Conservation (phyloP, 2,888 invertebrate genomes). For the Orthosia cruda region DNA sequence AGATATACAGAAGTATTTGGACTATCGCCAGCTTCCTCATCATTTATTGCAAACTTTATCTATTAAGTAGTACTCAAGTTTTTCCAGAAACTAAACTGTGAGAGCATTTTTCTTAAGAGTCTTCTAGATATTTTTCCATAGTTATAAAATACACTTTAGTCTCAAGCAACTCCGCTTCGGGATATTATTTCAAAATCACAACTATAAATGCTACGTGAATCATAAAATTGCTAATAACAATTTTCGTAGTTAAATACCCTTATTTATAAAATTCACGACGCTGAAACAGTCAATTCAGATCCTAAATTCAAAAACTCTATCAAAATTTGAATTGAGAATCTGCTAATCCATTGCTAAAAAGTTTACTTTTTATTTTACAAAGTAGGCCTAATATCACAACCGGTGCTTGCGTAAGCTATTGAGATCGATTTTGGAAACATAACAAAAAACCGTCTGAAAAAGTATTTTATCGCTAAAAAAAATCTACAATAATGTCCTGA, state of each 20-base stretch:
- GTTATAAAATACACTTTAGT: neutral
- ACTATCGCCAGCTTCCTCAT: conserved; percentile 28
- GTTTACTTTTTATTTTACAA: no score
- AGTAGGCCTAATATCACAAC: no score
- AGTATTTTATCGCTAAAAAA: neutral
- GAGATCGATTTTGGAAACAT: neutral
- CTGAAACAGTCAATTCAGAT: no score
- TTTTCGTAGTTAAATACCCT: no score
- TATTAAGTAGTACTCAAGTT: conserved; percentile 28
- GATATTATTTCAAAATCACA: no score
- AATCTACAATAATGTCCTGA: conserved; percentile 1
- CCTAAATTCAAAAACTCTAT: no score
- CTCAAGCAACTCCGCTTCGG: no score
- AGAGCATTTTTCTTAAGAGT: neutral
- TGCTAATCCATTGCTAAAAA: no score
- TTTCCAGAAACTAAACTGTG: neutral
- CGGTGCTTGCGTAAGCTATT: neutral
- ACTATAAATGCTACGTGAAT: no score
- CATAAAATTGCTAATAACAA: no score
- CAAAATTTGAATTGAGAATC: no score
- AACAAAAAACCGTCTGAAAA: conserved; percentile 1
- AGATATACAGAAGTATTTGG: conserved; percentile 38
- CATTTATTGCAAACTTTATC: conserved; percentile 48
- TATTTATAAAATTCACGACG: no score
- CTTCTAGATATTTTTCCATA: neutral